Evolutionary conservation across 2,888 invertebrate genomes (phyloP), one percentile per base, ranked within the genome.

Genomic region (Brachyopa scutellaris): DNA sequence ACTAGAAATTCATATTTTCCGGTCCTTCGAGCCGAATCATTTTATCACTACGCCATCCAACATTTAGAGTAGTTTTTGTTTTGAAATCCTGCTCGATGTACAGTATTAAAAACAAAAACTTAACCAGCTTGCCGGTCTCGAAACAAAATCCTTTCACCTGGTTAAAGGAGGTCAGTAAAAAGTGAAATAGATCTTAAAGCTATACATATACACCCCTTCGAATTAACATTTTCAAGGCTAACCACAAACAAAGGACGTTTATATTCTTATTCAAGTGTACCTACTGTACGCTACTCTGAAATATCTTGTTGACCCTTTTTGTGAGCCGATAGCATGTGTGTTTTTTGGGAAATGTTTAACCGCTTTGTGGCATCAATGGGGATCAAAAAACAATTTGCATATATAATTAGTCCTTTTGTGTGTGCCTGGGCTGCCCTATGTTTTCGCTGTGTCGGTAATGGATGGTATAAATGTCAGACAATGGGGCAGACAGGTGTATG

Each of bases 321-420:
- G 31, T 69, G 21, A 7, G 45, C 29, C 62, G 17, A 21, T 9
- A 7, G 55, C 49, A 17, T 33, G 4, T 8, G 51, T 55, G 8
- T 47, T 11, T 23, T 51, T 49, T 66, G 36, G 67, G 31, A 15
- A 74, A 80, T 69, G 66, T 78, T 74, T 67, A 78, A 84, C 77
- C 78, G 74, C 84, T 85, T 82, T 84, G 84, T 76, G 84, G 84
- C 78, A 84, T 85, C 84, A 85, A 76, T 78, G 80, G 64, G 82
- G 84, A 85, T 85, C 84, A 85, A 84, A 85, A 85, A 85, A 85
- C 84, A 85, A 85, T 85, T 85, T 85, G 78, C 84, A 85, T 85
- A 84, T 77, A 84, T 85, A 85, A 85, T 85, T 85, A 85, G 74
- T 74, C 73, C 73, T 53, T 78, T 73, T 73, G 72, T 72, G 49